Evolutionary conservation across 2,113 vertebrate species (phyloP).

Genomic region (Scolopax mira): DNA sequence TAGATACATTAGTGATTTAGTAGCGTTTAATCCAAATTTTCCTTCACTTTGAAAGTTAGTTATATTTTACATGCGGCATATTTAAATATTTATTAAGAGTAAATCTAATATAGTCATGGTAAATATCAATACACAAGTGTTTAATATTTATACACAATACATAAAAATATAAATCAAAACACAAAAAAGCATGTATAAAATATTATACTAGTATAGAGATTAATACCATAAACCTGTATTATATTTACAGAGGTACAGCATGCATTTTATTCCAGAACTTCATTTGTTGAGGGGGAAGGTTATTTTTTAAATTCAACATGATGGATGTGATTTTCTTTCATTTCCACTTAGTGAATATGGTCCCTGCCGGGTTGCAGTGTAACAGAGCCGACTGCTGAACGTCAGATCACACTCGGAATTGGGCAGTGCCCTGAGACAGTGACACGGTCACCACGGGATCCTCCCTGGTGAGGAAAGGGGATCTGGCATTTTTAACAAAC

Average conservation of each 20-base stretch:
- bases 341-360: background rate
- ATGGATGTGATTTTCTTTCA: background rate
- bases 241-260: background rate
- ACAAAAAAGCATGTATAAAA: background rate
- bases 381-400: background rate
- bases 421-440: background rate
- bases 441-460: background rate
- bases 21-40: background rate
- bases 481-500: background rate
- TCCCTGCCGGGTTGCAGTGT: background rate
- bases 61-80: background rate
- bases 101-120: background rate
- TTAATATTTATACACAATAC: background rate
- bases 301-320: background rate
- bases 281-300: background rate
- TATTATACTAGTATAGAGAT: background rate
- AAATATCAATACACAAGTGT: background rate
- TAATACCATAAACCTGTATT: background rate
- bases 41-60: background rate
- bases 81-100: background rate
- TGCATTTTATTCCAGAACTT: background rate
- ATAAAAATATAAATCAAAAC: background rate
- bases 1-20: background rate
- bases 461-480: background rate
- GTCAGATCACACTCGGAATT: background rate